These are phyloP conservation scores for Diadophis punctatus DNA, from an alignment of 2,113 vertebrate species.

Conservation along the genomic window DNA sequence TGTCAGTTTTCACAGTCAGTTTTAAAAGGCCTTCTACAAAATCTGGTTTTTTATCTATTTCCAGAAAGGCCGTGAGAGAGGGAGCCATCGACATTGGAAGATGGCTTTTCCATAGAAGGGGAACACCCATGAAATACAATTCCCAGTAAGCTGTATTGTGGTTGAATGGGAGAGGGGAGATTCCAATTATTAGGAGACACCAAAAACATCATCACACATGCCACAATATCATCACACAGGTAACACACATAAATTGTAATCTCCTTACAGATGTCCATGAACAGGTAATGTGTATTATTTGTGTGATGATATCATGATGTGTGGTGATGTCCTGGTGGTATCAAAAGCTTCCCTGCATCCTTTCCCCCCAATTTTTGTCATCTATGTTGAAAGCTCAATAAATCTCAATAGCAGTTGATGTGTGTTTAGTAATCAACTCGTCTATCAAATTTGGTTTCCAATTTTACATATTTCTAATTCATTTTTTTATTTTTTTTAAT, in stretches of 20 bases:
- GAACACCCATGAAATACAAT: not conserved
- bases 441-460: not conserved
- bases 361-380: not conserved
- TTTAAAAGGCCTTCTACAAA: not conserved
- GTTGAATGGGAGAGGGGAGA: not conserved
- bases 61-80: not conserved
- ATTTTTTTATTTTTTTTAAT: not conserved
- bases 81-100: not conserved
- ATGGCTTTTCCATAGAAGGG: not conserved
- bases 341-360: not conserved
- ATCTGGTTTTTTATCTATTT: not conserved
- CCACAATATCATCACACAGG: too few species aligned
- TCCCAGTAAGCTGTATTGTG: not conserved
- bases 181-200: not conserved
- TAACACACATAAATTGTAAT: too few species aligned
- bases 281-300: not conserved
- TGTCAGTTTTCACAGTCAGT: not conserved
- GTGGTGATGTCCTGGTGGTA: not conserved
- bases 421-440: not conserved
- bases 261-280: too few species aligned
- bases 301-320: not conserved
- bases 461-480: not conserved
- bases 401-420: not conserved
- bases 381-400: not conserved
- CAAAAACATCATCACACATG: too few species aligned